Evolutionary conservation across 2,797 vertebrate genomes (phyloP).

Genomic region (Oophaga sylvatica): DNA sequence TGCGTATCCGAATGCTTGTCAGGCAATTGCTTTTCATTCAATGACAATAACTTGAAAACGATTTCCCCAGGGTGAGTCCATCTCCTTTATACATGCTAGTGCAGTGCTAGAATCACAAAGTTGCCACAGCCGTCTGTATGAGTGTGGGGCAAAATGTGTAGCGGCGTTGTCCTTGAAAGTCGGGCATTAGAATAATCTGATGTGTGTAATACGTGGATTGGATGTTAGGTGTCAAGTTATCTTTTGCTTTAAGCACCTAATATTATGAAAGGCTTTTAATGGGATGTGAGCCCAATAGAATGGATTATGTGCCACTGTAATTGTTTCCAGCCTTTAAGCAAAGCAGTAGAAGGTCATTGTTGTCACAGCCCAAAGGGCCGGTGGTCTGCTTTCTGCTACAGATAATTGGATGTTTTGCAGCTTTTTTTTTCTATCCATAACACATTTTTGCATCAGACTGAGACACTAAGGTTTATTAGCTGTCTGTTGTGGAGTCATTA

Average conservation of each 20-base stretch:
- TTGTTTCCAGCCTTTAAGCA: conserved; percentile 68
- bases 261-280: conserved; percentile 41
- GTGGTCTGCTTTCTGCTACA: conserved; percentile 59
- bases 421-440: conserved; percentile 49
- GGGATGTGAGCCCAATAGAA: conserved; percentile 55
- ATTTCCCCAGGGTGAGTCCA: neutral
- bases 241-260: conserved; percentile 53
- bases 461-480: conserved; percentile 60
- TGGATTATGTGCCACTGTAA: conserved; percentile 63
- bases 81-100: neutral
- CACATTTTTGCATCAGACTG: conserved; percentile 62
- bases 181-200: neutral
- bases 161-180: neutral
- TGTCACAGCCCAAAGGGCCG: conserved; percentile 48
- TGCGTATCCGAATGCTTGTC: conserved; percentile 13
- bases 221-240: neutral
- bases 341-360: conserved; percentile 54
- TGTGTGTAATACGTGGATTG: no score
- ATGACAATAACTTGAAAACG: neutral
- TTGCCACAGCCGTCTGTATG: neutral
- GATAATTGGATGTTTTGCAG: conserved; percentile 64
- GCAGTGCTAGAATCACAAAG: neutral
- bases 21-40: neutral
- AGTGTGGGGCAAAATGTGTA: neutral
- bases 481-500: conserved; percentile 63